Conservation (phyloP, 2,113 vertebrate species). For the Felis chaus region DNA sequence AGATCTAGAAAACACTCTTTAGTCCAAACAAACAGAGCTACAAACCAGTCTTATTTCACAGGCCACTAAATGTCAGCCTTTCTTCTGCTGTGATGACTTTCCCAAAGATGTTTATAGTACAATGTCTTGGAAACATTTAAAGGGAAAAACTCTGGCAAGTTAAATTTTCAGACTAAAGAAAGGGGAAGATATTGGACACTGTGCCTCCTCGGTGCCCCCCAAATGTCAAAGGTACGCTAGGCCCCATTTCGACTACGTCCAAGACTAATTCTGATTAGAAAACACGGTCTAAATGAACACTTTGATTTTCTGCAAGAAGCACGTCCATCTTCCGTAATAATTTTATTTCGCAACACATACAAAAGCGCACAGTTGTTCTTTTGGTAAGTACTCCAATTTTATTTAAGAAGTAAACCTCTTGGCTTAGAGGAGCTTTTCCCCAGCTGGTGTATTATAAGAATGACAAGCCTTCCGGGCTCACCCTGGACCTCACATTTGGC, state of each 20-base stretch:
- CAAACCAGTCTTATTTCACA: conserved; percentile 4
- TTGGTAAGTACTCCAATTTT: not conserved
- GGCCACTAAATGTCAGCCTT: not conserved
- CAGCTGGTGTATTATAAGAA: not conserved
- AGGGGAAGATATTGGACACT: not conserved
- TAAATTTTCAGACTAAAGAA: not conserved
- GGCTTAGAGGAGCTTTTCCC: not conserved
- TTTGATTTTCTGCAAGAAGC: not conserved
- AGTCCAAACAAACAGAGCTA: not conserved
- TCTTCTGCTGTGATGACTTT: not conserved
- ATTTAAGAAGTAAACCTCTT: conserved; percentile 1
- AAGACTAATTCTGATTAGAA: not conserved
- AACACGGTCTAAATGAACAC: not conserved
- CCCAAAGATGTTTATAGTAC: not conserved
- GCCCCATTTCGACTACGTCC: not conserved
- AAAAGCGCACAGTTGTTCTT: not conserved
- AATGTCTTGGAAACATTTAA: not conserved
- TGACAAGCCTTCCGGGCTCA: not conserved
- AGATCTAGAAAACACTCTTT: not conserved
- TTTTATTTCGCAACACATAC: not conserved
- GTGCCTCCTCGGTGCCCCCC: not conserved
- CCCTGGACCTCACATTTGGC: conserved; percentile 15
- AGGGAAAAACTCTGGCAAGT: not conserved
- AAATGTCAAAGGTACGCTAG: not conserved
- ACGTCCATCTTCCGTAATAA: not conserved